phyloP scores from a whole-genome alignment of 1,140 invertebrate species.

The Sycophaga agraensis region DNA sequence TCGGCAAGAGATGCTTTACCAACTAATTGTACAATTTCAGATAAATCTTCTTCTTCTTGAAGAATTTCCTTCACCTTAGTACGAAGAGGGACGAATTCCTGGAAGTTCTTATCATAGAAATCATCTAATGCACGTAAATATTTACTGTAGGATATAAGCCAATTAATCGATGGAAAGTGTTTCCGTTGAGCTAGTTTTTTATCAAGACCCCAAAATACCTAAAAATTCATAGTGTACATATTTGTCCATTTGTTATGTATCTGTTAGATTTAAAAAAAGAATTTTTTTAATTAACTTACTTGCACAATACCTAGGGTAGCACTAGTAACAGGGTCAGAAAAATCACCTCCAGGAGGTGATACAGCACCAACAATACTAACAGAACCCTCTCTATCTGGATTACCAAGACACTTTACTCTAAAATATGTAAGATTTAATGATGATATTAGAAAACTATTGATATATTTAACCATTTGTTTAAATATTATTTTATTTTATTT shows the following conservation, averaged over 20 bases:
- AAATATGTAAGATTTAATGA: constrained; percentile 26
- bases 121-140: constrained; percentile 98
- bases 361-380: constrained; percentile 99
- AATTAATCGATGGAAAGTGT: constrained; percentile 99
- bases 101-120: constrained; percentile 98
- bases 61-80: constrained; percentile 96
- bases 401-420: constrained; percentile 95
- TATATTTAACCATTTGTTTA: background rate
- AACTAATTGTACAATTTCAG: constrained; percentile 99
- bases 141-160: constrained; percentile 99
- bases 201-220: constrained; percentile 98
- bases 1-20: constrained; percentile 99
- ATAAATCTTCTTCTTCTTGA: constrained; percentile 99
- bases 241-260: too few relatives aligned
- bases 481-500: background rate
- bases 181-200: constrained; percentile 99
- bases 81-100: constrained; percentile 95
- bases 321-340: constrained; percentile 99
- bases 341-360: constrained; percentile 99
- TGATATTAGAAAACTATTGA: background rate
- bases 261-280: too few relatives aligned
- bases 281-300: constrained; percentile 37
- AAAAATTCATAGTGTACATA: constrained; percentile 11
- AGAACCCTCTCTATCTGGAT: constrained; percentile 95
- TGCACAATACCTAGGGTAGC: constrained; percentile 99